phyloP scores from a whole-genome alignment of 1,140 invertebrate genomes.

The Drosophila kepulauana region DNA sequence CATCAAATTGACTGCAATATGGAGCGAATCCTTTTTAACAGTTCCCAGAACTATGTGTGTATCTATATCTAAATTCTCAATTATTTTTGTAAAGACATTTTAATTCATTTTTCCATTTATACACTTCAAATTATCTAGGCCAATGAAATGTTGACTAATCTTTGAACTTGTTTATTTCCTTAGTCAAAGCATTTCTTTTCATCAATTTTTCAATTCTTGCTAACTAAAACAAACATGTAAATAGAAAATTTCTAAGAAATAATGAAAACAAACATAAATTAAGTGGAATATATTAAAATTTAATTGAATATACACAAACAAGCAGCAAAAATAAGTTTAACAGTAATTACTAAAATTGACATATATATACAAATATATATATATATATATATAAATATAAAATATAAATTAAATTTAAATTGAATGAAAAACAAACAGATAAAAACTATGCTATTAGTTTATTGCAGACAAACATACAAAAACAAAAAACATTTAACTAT shows the following conservation, averaged over 20 bases:
- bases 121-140: slow-evolving; percentile 12
- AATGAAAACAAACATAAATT: slow-evolving; percentile 56
- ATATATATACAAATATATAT: slow-evolving; percentile 53
- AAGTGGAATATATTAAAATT: slow-evolving; percentile 65
- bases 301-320: slow-evolving; percentile 57
- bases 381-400: slow-evolving; percentile 42
- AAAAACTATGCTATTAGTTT: slow-evolving; percentile 66
- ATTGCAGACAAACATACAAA: slow-evolving; percentile 64
- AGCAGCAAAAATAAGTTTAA: slow-evolving; percentile 60
- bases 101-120: neutral
- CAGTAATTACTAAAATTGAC: slow-evolving; percentile 69
- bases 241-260: slow-evolving; percentile 65
- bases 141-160: slow-evolving; percentile 14
- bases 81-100: neutral
- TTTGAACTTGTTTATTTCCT: slow-evolving; percentile 4
- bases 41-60: neutral
- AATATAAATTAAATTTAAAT: slow-evolving; percentile 67
- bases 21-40: neutral
- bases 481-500: slow-evolving; percentile 83
- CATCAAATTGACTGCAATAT: neutral
- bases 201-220: slow-evolving; percentile 39
- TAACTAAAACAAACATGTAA: slow-evolving; percentile 60
- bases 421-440: slow-evolving; percentile 50
- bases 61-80: neutral
- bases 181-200: slow-evolving; percentile 7